These are phyloP conservation scores for Aleadryas rufinucha DNA, from an alignment of 2,113 vertebrate genomes.

Conservation along the genomic window DNA sequence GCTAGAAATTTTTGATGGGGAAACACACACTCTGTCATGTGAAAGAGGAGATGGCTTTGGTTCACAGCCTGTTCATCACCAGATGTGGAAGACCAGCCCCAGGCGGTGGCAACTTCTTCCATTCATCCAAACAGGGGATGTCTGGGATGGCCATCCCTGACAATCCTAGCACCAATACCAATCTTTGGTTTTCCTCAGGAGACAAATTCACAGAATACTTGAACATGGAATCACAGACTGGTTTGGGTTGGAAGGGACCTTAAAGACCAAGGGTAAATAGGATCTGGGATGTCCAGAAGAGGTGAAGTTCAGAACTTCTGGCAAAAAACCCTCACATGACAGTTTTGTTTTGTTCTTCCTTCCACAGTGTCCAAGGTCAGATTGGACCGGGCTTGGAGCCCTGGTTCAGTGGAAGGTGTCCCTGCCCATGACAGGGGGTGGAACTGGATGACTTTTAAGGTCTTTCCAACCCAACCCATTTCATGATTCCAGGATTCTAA, in stretches of 20 bases:
- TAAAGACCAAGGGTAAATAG: background rate
- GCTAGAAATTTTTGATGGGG: background rate
- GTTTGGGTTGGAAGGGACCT: background rate
- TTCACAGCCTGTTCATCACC: background rate
- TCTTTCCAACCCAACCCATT: background rate
- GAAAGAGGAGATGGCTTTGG: background rate
- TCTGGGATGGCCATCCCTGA: background rate
- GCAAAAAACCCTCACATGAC: background rate
- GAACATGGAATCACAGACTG: background rate
- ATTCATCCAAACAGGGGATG: background rate
- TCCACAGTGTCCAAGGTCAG: background rate
- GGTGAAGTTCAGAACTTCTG: background rate
- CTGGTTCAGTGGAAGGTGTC: background rate
- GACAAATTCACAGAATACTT: background rate
- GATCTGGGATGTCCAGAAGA: background rate
- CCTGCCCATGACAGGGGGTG: background rate
- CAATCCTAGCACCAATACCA: background rate
- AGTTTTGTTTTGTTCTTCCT: background rate
- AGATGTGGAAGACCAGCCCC: background rate
- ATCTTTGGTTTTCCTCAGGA: background rate
- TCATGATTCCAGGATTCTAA: background rate
- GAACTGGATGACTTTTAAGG: background rate
- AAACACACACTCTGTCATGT: rapidly evolving
- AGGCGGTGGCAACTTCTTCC: background rate
- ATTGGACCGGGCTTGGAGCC: background rate